These are phyloP conservation scores for Nezara viridula DNA, from an alignment of 2,888 invertebrate species.

Conservation along the genomic window DNA sequence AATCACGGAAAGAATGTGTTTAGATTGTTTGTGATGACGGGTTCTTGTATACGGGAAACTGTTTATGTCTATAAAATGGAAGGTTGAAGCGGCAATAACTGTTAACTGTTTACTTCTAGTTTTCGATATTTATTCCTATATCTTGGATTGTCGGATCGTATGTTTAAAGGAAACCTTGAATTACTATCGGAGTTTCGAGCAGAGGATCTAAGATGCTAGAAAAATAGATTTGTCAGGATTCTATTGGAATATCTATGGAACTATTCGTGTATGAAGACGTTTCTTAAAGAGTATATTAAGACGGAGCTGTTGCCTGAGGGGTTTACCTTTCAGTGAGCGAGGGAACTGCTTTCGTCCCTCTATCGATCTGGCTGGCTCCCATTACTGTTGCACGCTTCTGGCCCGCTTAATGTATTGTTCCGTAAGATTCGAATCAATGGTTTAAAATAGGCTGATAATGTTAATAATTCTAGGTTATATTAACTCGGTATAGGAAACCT, in stretches of 20 bases:
- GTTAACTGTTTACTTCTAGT: neutral
- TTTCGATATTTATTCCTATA: neutral
- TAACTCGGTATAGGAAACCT: neutral
- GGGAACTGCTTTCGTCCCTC: neutral
- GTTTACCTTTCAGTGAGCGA: constrained; percentile 1
- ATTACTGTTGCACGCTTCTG: constrained; percentile 3
- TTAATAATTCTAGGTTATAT: constrained; percentile 8
- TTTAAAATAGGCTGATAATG: neutral
- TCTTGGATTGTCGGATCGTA: neutral
- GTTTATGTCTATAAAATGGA: neutral
- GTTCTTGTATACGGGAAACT: neutral
- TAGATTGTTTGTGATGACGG: neutral
- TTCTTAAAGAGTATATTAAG: constrained; percentile 2
- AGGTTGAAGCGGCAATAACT: neutral
- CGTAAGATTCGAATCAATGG: neutral
- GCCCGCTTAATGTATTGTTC: constrained; percentile 4
- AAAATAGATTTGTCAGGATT: neutral
- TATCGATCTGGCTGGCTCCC: neutral
- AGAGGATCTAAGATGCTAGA: neutral
- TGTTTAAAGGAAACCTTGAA: neutral
- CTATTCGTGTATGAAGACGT: neutral
- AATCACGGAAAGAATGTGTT: too few species aligned
- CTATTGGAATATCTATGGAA: neutral
- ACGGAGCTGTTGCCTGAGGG: neutral
- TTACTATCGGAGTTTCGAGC: neutral